Conservation (phyloP, 2,113 vertebrate genomes). For the Cyrtonyx montezumae region DNA sequence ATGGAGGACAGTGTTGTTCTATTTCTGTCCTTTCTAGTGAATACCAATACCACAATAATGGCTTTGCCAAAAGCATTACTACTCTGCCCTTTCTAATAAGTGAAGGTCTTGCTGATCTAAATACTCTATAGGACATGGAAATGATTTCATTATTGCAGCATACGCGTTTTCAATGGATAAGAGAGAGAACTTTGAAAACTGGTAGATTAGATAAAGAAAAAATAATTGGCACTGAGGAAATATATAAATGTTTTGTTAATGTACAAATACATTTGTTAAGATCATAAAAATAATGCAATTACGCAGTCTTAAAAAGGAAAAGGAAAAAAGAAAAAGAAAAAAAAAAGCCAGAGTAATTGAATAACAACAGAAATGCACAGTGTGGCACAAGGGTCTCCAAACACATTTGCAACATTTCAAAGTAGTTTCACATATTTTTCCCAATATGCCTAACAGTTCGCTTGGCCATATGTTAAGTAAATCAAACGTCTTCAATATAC, state of each 20-base stretch:
- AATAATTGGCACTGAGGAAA: neutral
- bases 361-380: slow-evolving; percentile 9
- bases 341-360: slow-evolving; percentile 29
- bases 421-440: slow-evolving; percentile 72
- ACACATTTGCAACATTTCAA: slow-evolving; percentile 70
- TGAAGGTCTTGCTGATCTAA: slow-evolving; percentile 75
- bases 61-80: slow-evolving; percentile 75
- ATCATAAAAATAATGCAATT: neutral
- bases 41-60: slow-evolving; percentile 74
- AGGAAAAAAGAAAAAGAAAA: neutral
- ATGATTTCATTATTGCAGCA: slow-evolving; percentile 63
- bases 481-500: slow-evolving; percentile 58
- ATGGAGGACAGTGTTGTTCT: slow-evolving; percentile 77
- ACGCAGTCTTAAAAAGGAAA: neutral
- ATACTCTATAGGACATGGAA: slow-evolving; percentile 66
- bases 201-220: slow-evolving; percentile 16
- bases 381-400: slow-evolving; percentile 65
- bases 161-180: slow-evolving; percentile 23
- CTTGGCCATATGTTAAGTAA: slow-evolving; percentile 63
- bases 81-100: slow-evolving; percentile 77
- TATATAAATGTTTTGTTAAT: neutral
- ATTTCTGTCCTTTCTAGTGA: slow-evolving; percentile 80
- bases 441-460: slow-evolving; percentile 69
- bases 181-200: slow-evolving; percentile 4
- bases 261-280: neutral